Percentiles rank a stretch among this genome's conserved stretches.
Conservation (phyloP, 1,140 invertebrate species). For the Zaprionus nigranus region DNA sequence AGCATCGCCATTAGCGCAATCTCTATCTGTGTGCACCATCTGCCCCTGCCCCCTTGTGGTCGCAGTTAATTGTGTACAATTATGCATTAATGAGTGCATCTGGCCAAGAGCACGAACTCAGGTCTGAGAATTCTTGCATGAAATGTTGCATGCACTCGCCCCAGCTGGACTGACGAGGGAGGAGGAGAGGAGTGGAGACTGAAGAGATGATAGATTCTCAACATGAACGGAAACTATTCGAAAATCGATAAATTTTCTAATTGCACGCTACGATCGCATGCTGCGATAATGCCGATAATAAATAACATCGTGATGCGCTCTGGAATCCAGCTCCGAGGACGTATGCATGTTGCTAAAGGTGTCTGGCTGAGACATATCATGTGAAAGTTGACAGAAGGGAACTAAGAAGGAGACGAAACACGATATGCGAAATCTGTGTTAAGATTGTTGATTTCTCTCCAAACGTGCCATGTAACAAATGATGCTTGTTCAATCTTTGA, state of each 20-base stretch:
- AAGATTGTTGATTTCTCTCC: no score
- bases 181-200: conserved; percentile 7
- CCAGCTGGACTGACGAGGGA: neutral
- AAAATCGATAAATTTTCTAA: conserved; percentile 79
- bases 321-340: neutral
- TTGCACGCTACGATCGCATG: conserved; percentile 78
- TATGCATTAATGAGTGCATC: conserved; percentile 81
- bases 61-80: conserved; percentile 78
- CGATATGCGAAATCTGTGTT: no score
- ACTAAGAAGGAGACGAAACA: no score
- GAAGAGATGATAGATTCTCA: conserved; percentile 38
- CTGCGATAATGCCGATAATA: conserved; percentile 62
- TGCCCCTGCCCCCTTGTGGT: neutral
- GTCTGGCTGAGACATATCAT: neutral
- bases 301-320: conserved; percentile 9
- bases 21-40: neutral
- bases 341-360: conserved; percentile 5
- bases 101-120: conserved; percentile 79
- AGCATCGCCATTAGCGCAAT: conserved; percentile 63
- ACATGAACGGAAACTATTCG: conserved; percentile 61
- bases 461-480: neutral
- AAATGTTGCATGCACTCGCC: conserved; percentile 67
- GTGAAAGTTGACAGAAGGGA: neutral
- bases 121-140: conserved; percentile 77
- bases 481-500: neutral